Evolutionary conservation across 2,888 invertebrate species (phyloP).

Genomic region (Apamea anceps): DNA sequence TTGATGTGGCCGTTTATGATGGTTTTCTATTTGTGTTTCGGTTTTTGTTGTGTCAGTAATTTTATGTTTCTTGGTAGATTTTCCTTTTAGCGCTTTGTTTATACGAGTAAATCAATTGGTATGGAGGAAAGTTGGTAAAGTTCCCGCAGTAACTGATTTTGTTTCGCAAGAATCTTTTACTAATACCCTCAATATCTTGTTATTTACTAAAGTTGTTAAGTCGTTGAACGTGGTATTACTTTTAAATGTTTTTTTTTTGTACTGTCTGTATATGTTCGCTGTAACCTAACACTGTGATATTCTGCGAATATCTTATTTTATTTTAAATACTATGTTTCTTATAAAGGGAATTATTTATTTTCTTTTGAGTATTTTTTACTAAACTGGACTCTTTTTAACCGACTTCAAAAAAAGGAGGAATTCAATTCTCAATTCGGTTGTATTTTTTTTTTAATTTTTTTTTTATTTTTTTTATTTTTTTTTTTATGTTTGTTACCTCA

Average conservation of each 20-base stretch:
- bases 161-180: neutral
- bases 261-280: neutral
- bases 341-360: neutral
- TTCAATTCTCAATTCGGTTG: too few species aligned
- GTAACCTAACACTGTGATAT: neutral
- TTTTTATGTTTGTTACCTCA: too few species aligned
- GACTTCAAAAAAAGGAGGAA: too few species aligned
- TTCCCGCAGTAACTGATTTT: neutral
- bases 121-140: neutral
- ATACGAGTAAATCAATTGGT: neutral
- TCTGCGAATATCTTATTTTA: neutral
- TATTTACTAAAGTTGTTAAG: neutral
- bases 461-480: too few species aligned
- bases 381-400: too few species aligned
- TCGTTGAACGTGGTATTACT: neutral
- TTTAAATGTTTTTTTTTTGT: neutral
- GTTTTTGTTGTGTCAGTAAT: constrained; percentile 13
- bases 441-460: too few species aligned
- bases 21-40: constrained; percentile 58
- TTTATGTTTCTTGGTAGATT: neutral
- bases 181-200: neutral
- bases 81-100: neutral
- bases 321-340: neutral
- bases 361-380: neutral
- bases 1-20: constrained; percentile 72